Evolutionary conservation across 2,797 vertebrate genomes (phyloP), one percentile per base, ranked within the genome.

Genomic region (Rachycentron canadum): DNA sequence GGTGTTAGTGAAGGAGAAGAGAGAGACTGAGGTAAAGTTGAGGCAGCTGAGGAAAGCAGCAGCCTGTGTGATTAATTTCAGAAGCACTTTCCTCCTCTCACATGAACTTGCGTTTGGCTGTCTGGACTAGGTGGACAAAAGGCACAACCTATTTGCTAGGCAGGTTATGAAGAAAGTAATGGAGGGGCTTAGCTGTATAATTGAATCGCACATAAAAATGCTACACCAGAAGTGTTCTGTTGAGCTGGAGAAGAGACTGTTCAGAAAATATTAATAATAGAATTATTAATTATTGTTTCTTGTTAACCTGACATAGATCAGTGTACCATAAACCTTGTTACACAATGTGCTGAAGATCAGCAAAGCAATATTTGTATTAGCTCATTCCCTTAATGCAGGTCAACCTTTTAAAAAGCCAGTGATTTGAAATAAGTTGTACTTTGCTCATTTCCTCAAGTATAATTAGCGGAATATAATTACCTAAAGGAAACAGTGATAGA

Each of bases 91-190:
- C 23, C 41, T 69, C 7, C 69, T 68, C 7, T 71, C 14, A 38
- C 19, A 50, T 59, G 12, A 66, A 68, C 47, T 57, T 68, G 59
- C 64, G 50, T 50, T 73, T 36, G 36, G 19, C 49, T 68, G 19
- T 79, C 21, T 36, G n/a, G 6, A 3, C 10, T 9, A 12, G 38
- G 17, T 13, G 50, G 71, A 69, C 57, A 52, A 38, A 40, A 70
- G 66, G 36, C 59, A 25, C 32, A n/a, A 75, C 50, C 43, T 62
- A 3, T 79, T 56, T 65, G 79, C 74, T 69, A 79, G 53, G 23
- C 74, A 81, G 52, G 75, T 86, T 87, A 19, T 68, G 23, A 14
- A 36, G 55, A 38, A 61, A 73, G 72, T 30, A 57, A 60, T 52
- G 14, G 7, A 26, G 21, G 34, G 23, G 26, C 2, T 5, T 17